A percentile compares a stretch with the other conserved stretches of the same genome.
Conservation (phyloP, 1,140 invertebrate genomes). For the Plutomurus gul region DNA sequence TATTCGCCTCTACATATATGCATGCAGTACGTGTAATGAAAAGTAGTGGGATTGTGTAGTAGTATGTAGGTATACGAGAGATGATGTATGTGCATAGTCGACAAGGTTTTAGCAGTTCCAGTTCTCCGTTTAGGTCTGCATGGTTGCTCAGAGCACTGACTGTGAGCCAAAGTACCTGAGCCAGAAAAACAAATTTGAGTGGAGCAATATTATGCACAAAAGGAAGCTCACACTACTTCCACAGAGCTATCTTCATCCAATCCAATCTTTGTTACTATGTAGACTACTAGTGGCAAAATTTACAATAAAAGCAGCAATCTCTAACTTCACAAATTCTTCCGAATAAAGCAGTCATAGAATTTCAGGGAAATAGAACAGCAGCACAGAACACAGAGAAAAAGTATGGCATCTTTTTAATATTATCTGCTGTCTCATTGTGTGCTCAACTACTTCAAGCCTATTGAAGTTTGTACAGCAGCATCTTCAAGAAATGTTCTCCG, state of each 20-base stretch:
- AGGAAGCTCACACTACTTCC: neutral
- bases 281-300: too few species aligned
- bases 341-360: too few species aligned
- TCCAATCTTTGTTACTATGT: too few species aligned
- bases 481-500: slow-evolving; percentile 7
- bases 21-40: too few species aligned
- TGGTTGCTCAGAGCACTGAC: neutral
- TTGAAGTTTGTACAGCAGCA: slow-evolving; percentile 3
- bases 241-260: too few species aligned
- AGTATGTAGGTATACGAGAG: too few species aligned
- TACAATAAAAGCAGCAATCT: neutral
- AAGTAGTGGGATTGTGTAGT: too few species aligned
- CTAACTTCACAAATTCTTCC: too few species aligned
- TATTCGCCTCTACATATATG: too few species aligned
- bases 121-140: neutral
- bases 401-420: slow-evolving; percentile 27
- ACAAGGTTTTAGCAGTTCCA: too few species aligned
- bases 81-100: too few species aligned
- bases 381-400: neutral
- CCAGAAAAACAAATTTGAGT: neutral
- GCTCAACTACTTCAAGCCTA: neutral
- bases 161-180: neutral
- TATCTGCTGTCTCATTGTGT: neutral
- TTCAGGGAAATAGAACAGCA: neutral
- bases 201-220: neutral